Evolutionary conservation across 2,888 invertebrate species (phyloP).

Genomic region (Troides helena): DNA sequence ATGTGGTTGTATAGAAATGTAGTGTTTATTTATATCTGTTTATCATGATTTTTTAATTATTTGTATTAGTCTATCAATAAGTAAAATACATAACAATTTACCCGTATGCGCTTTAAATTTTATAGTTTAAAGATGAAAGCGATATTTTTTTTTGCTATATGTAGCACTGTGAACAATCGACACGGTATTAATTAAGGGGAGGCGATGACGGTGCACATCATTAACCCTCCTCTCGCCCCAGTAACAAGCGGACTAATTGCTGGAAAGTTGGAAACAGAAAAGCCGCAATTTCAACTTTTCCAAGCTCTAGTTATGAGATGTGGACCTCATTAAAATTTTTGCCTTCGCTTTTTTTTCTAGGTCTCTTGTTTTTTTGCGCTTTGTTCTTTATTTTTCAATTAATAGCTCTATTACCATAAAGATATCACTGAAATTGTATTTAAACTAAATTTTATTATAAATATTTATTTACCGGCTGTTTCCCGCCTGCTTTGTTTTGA

Average conservation of each 20-base stretch:
- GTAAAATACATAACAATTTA: neutral
- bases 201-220: slow-evolving; percentile 33
- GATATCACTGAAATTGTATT: too few relatives aligned
- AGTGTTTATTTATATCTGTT: neutral
- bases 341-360: neutral
- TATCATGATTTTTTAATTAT: neutral
- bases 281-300: slow-evolving; percentile 33
- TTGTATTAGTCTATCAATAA: neutral
- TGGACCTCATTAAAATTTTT: slow-evolving; percentile 24
- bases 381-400: neutral
- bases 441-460: too few relatives aligned
- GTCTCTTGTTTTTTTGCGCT: neutral
- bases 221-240: slow-evolving; percentile 38
- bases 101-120: neutral
- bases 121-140: slow-evolving; percentile 1
- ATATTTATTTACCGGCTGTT: too few relatives aligned
- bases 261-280: slow-evolving; percentile 56
- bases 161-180: neutral
- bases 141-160: slow-evolving; percentile 5
- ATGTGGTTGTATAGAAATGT: neutral
- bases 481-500: too few relatives aligned
- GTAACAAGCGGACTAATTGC: slow-evolving; percentile 44
- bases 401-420: too few relatives aligned
- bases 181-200: slow-evolving; percentile 11
- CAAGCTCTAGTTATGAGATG: slow-evolving; percentile 24